Percentiles rank a stretch among this genome's conserved stretches.
These are phyloP conservation scores for Anticlea derivata DNA, from an alignment of 2,888 invertebrate species.

Conservation along the genomic window DNA sequence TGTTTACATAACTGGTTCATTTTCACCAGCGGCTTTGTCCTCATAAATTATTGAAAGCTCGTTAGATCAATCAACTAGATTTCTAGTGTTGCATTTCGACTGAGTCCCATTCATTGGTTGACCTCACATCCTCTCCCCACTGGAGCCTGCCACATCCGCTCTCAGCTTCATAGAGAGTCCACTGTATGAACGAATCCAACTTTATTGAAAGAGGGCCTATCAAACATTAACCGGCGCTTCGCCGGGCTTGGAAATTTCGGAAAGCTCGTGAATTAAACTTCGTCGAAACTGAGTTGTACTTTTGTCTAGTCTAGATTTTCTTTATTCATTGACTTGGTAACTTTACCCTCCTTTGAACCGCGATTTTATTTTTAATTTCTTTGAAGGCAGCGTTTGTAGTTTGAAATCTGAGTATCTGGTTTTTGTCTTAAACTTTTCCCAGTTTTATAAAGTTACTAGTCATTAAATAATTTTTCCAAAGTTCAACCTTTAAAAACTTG, in stretches of 20 bases:
- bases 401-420: neutral
- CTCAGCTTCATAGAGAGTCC: constrained; percentile 17
- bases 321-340: neutral
- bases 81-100: constrained; percentile 9
- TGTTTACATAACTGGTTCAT: neutral
- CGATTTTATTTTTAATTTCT: no score
- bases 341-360: neutral
- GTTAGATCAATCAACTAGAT: constrained; percentile 5
- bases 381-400: no score
- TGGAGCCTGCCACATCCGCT: constrained; percentile 31
- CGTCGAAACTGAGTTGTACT: neutral
- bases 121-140: constrained; percentile 27
- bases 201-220: constrained; percentile 21
- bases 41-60: constrained; percentile 1
- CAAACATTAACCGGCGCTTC: constrained; percentile 11
- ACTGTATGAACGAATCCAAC: constrained; percentile 20
- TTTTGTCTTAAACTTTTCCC: neutral
- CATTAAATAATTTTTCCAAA: neutral
- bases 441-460: neutral
- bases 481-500: constrained; percentile 6
- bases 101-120: constrained; percentile 25
- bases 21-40: neutral
- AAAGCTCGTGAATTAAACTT: constrained; percentile 3
- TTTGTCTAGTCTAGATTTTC: neutral
- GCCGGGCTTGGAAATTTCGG: constrained; percentile 8